These are phyloP conservation scores for Drosophila setosimentum DNA, from an alignment of 2,888 invertebrate species.

Conservation along the genomic window DNA sequence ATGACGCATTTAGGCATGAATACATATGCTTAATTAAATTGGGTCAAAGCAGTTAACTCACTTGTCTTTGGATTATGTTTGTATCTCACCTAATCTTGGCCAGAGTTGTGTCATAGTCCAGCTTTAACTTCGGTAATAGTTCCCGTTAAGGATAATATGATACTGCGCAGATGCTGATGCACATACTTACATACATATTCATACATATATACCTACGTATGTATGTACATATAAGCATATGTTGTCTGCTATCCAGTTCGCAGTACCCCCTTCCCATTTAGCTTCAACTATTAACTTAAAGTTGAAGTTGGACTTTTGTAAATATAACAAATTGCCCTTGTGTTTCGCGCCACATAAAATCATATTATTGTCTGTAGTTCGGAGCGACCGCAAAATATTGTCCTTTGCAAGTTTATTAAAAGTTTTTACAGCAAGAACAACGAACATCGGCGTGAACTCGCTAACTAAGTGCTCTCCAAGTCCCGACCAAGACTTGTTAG, in stretches of 20 bases:
- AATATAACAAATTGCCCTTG: slow-evolving; percentile 66
- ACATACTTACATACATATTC: not conserved
- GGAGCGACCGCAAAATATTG: slow-evolving; percentile 63
- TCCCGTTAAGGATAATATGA: slow-evolving; percentile 40
- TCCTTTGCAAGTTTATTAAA: slow-evolving; percentile 73
- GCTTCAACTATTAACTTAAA: slow-evolving; percentile 7
- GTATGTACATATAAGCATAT: slow-evolving; percentile 2
- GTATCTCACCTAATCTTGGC: slow-evolving; percentile 71
- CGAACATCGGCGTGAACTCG: slow-evolving; percentile 33
- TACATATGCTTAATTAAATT: slow-evolving; percentile 73
- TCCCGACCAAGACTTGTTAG: slow-evolving; percentile 48
- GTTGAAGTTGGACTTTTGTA: slow-evolving; percentile 32
- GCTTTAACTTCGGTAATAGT: not conserved
- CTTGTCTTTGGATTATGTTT: slow-evolving; percentile 77
- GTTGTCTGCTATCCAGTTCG: slow-evolving; percentile 16
- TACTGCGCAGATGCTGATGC: not conserved
- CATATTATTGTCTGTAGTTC: slow-evolving; percentile 68
- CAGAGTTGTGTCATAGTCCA: slow-evolving; percentile 17
- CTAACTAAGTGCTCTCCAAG: slow-evolving; percentile 44
- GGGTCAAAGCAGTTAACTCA: slow-evolving; percentile 77
- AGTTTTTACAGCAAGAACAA: slow-evolving; percentile 50
- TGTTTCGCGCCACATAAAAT: slow-evolving; percentile 63
- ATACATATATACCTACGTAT: slow-evolving; percentile 3
- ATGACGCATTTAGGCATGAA: slow-evolving; percentile 25
- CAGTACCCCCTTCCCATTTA: slow-evolving; percentile 6